Base-by-base conservation (phyloP, 2,888 invertebrate genomes). In the Marronus borbonicus region DNA sequence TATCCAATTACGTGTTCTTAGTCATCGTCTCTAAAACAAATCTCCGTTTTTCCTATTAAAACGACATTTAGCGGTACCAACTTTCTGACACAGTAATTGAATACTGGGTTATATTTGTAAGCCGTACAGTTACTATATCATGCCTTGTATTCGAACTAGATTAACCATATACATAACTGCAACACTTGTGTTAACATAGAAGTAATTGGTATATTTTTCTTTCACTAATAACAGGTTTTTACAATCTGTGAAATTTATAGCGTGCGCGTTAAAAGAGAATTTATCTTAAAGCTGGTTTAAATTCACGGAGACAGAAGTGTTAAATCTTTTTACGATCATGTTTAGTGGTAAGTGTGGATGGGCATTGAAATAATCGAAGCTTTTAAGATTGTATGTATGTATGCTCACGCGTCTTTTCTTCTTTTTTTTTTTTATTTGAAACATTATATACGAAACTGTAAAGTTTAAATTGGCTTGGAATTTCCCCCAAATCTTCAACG, bases 21-120 rank as follows among this genome's bases (percentile, higher is more conserved):
- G 24, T 62, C 12, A 28, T 62, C 31, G 4, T 62, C 55, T 36
- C 5, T 36, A 36, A 36, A 36, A 36, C 31, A 3, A 36, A 20
- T n/a, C n/a, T 55, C 20, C 10, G 24, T 50, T 69, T 69, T n/a
- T 31, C 10, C 52, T 60, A 72, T 58, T 55, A 72, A 72, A 58
- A 39, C 36, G 70, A 70, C 70, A 55, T 70, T 55, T 55, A 70
- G 70, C 70, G 70, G 55, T 70, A 70, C 55, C 49, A 66, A 49
- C 52, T 5, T 14, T 52, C 52, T 69, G 50, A 17, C 28, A 31
- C 52, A 24, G 20, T 66, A 49, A 66, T 52, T 36, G 39, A 36
- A 72, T 58, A 72, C 36, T 72, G 58, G 72, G 58, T 72, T 58
- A 39, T 72, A 72, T 72, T 58, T 72, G 58, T 66, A 3, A 20